Evolutionary conservation across 2,888 invertebrate species (phyloP), one percentile per base, ranked within the genome.

Genomic region (Axea sp.): DNA sequence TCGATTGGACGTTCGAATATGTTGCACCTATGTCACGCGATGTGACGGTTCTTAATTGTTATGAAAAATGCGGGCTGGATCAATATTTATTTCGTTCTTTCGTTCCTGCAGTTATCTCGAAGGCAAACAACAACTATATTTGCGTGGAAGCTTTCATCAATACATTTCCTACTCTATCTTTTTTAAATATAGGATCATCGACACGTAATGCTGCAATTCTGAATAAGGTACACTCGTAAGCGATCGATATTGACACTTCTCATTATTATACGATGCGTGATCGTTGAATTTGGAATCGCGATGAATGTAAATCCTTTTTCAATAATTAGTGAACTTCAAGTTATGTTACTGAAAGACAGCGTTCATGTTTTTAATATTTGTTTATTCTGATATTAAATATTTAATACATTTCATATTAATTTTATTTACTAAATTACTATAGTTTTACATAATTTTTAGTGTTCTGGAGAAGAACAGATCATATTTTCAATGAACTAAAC

Each of bases 81-180:
- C 43, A 57, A 57, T 57, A 57, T 57, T 57, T 57, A 43, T 43
- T 57, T 33, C 14, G 14, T 43, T 33, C 33, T 43, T 57, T 45
- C 8, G 7, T 24, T 26, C 11, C 7, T 14, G 31, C n/a, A 43
- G 43, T 57, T 45, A 59, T 35, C 35, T 59, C 30, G n/a, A 28
- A 45, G 12, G 37, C 37, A 60, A 45, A 59, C 28, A 62, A 39
- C 15, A 30, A 33, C 3, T 31, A 24, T 15, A 39, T 49, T 62
- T 41, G 11, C 15, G 22, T 15, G 26, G 3, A 22, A 47, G 14
- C 30, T 17, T 14, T 12, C 9, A 28, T 47, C 37, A 17, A 60
- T 37, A 47, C 17, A 47, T 17, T 57, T 41, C 43, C 31, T 24
- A 3, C 19, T 28, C 15, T n/a, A 37, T 37, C n/a, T 19, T 6